These are phyloP conservation scores for Passerculus sandwichensis DNA, from an alignment of 2,797 vertebrate genomes.

Conservation along the genomic window DNA sequence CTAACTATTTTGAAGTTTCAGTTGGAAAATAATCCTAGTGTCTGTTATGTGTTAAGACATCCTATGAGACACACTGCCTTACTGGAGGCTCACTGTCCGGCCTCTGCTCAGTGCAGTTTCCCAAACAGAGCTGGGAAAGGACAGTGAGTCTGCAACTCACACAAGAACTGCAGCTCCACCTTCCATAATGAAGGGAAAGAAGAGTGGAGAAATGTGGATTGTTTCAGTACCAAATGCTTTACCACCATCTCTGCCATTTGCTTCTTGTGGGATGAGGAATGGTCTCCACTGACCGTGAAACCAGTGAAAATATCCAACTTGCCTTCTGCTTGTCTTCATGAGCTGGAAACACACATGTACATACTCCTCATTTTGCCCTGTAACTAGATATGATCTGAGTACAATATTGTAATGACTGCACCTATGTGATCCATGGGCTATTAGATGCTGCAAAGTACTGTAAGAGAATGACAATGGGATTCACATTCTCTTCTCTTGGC, in stretches of 20 bases:
- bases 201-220: rapidly evolving
- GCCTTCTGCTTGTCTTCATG: not conserved
- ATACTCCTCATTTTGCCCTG: not conserved
- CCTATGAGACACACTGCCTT: not conserved
- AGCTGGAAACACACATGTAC: not conserved
- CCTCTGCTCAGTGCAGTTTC: not conserved
- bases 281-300: not conserved
- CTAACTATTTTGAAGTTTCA: not conserved
- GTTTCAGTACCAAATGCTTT: not conserved
- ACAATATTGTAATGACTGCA: not conserved
- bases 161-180: not conserved
- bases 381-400: not conserved
- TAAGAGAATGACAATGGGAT: not conserved
- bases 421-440: not conserved
- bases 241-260: not conserved
- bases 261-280: not conserved
- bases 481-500: not conserved
- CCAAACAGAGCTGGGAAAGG: not conserved
- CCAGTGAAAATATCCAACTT: not conserved
- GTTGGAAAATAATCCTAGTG: not conserved
- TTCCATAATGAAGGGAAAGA: not conserved
- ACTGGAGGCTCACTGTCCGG: not conserved
- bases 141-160: not conserved
- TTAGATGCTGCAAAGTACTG: not conserved
- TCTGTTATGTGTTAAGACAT: not conserved